Percentiles rank a stretch among this genome's conserved stretches.
phyloP scores from a whole-genome alignment of 2,113 vertebrate genomes.

The Fregetta grallaria region DNA sequence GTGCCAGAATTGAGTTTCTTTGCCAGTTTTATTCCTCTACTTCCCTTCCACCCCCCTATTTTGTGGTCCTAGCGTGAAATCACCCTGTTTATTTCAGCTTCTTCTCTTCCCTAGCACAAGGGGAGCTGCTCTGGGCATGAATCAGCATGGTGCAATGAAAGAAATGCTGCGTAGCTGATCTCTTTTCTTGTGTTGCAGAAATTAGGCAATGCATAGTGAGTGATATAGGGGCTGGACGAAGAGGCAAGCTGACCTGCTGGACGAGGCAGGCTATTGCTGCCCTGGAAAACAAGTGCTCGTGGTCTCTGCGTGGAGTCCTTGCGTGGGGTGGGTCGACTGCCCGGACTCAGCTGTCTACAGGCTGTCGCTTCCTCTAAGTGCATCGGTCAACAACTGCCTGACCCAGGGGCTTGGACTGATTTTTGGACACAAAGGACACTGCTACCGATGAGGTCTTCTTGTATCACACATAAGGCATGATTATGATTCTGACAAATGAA shows the following conservation, averaged over 20 bases:
- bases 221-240: neutral
- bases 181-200: neutral
- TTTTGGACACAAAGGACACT: neutral
- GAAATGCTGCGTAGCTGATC: neutral
- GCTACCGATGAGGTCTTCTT: neutral
- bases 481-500: neutral
- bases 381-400: accelerated
- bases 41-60: neutral
- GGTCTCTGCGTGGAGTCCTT: neutral
- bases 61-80: neutral
- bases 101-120: neutral
- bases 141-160: neutral
- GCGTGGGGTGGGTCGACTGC: accelerated
- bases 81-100: neutral
- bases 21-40: neutral
- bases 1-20: neutral
- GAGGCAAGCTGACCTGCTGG: neutral
- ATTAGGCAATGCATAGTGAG: accelerated
- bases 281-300: accelerated
- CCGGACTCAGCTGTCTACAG: neutral
- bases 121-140: neutral
- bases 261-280: neutral
- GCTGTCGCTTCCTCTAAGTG: accelerated
- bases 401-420: neutral
- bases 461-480: neutral